These are phyloP conservation scores for Camelus bactrianus DNA, from an alignment of 2,113 vertebrate species.

Conservation along the genomic window DNA sequence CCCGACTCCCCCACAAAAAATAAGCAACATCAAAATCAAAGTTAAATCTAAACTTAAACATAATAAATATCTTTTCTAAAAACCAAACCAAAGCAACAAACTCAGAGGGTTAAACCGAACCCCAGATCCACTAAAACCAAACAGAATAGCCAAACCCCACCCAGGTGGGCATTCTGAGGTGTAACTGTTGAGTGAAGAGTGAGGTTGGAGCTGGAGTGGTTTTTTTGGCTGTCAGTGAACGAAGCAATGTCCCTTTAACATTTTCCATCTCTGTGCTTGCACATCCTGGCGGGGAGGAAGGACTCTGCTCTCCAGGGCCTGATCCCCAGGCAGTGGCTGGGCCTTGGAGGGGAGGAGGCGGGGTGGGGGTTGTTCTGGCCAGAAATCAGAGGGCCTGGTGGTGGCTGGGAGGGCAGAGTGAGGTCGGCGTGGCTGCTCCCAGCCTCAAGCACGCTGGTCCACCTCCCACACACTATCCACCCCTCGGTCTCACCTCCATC, in stretches of 20 bases:
- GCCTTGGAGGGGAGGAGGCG: neutral
- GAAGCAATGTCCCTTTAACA: constrained; percentile 84
- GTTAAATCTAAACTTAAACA: constrained; percentile 84
- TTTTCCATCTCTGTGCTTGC: constrained; percentile 69
- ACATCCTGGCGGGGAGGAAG: neutral
- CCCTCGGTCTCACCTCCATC: neutral
- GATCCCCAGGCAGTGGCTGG: neutral
- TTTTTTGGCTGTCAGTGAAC: constrained; percentile 73
- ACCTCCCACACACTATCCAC: neutral
- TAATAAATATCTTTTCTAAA: constrained; percentile 83
- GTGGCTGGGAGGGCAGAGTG: neutral
- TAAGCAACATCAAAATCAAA: constrained; percentile 76
- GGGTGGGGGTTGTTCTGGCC: neutral
- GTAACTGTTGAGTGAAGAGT: neutral
- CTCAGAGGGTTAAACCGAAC: constrained; percentile 93
- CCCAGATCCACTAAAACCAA: constrained; percentile 78
- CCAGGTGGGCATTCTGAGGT: constrained; percentile 51
- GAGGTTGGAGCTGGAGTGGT: constrained; percentile 67
- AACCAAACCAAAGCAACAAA: constrained; percentile 83
- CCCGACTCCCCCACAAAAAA: constrained; percentile 23
- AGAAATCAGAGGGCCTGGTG: neutral
- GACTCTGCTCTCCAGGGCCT: constrained; percentile 11
- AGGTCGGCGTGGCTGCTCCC: neutral
- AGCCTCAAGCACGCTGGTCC: neutral
- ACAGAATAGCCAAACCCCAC: constrained; percentile 51